Percentiles rank a stretch among this genome's conserved stretches.
These are phyloP conservation scores for Penelope pileata DNA, from an alignment of 2,113 vertebrate genomes.

Conservation along the genomic window DNA sequence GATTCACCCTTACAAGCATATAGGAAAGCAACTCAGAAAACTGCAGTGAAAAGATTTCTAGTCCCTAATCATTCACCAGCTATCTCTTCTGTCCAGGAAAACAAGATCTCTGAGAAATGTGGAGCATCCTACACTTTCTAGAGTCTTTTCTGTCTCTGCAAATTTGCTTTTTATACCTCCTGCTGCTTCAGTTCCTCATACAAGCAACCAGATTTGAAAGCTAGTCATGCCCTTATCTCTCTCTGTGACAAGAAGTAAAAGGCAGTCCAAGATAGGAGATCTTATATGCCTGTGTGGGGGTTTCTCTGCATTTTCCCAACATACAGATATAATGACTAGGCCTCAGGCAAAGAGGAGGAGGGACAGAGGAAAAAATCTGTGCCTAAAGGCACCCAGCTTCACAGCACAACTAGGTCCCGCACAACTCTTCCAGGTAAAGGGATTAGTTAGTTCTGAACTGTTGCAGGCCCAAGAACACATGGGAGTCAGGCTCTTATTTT, in stretches of 20 bases:
- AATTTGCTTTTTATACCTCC: neutral
- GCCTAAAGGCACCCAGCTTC: neutral
- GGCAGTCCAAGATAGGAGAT: neutral
- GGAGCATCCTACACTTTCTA: neutral
- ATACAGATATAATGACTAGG: neutral
- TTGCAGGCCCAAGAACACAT: neutral
- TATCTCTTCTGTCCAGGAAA: neutral
- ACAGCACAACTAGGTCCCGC: neutral
- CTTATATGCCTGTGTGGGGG: neutral
- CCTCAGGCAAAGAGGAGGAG: neutral
- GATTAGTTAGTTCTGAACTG: neutral
- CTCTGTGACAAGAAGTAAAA: neutral
- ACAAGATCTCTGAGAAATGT: neutral
- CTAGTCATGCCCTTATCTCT: neutral
- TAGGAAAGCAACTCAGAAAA: neutral
- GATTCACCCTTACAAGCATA: neutral
- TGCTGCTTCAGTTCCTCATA: neutral
- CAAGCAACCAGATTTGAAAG: neutral
- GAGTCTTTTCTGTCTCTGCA: neutral
- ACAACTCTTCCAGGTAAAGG: neutral
- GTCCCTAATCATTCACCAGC: neutral
- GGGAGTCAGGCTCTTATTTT: neutral
- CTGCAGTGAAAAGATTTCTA: neutral
- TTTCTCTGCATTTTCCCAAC: neutral
- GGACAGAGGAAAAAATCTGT: neutral